Evolutionary conservation across 2,888 invertebrate species (phyloP).

Genomic region (Lochmaea capreae): DNA sequence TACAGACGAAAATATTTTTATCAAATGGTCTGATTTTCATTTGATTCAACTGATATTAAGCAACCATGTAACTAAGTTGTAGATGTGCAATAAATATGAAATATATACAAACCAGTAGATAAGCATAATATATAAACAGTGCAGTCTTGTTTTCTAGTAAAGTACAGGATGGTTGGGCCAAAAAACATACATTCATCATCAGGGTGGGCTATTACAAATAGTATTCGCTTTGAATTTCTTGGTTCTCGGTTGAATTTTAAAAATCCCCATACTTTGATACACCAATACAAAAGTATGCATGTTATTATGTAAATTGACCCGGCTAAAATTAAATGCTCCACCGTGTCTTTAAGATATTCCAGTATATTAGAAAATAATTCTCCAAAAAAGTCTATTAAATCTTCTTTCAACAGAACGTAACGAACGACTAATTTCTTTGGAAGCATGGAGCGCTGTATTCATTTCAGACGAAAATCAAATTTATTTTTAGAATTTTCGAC

Average conservation of each 20-base stretch:
- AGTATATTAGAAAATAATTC: conserved; percentile 41
- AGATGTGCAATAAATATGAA: background rate
- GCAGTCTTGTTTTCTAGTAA: conserved; percentile 73
- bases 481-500: conserved; percentile 35
- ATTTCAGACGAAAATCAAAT: conserved; percentile 58
- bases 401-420: conserved; percentile 36
- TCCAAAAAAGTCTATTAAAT: conserved; percentile 40
- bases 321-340: conserved; percentile 69
- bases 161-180: conserved; percentile 85
- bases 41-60: too few relatives aligned
- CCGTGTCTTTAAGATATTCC: conserved; percentile 67
- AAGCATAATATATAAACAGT: conserved; percentile 86
- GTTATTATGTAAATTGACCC: conserved; percentile 68
- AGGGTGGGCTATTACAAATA: conserved; percentile 94
- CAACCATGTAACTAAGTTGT: background rate
- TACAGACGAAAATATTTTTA: too few relatives aligned
- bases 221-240: conserved; percentile 71
- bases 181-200: conserved; percentile 99
- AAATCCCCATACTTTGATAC: conserved; percentile 63
- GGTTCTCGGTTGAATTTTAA: conserved; percentile 68
- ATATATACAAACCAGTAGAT: conserved; percentile 75
- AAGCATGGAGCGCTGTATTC: conserved; percentile 56
- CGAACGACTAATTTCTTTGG: conserved; percentile 51
- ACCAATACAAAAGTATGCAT: conserved; percentile 66
- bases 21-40: too few relatives aligned